Base-by-base conservation (phyloP, 1,140 invertebrate genomes). In the Microvelia longipes region DNA sequence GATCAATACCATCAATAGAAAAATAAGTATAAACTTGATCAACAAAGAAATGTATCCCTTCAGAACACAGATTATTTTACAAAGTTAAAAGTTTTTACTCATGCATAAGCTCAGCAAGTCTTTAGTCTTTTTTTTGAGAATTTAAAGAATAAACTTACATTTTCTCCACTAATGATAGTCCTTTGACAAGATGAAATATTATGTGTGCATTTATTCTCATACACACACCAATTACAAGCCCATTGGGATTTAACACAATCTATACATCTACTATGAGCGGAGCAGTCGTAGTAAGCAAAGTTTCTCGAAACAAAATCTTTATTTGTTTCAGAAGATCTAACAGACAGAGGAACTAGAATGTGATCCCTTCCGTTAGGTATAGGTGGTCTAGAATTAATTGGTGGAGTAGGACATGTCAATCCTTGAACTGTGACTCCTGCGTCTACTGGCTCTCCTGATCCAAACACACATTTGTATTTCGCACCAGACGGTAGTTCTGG, bases 221-320 rank as follows among this genome's bases (percentile, higher is more conserved):
- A 94, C 67, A 97, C 90, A 80, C 96, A 98, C 96, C 96, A 96
- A 76, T 92, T 94, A 76, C 93, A 96, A 1, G 88, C 87, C 93
- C 93, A 96, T 73, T 90, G 87, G 68, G 91, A 91, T 75, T 86
- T 87, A 2, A 95, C 91, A 79, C 93, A 96, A 35, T 89, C 86
- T 63, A 87, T 85, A 78, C 93, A 96, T 74, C 90, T 92, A 14
- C 83, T 87, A 78, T 98, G 94, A 70, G 88, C 86, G 5, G 88
- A 88, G 78, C 96, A 98, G 80, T 98, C 93, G 79, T 93, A 98
- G 78, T 93, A 97, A 15, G 92, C 92, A 80, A 98, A 97, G 78
- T 90, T 90, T 67, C 90, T 83, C 1, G 91, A 93, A 1, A 97
- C 94, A 83, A 98, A 96, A 79, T 97, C 94, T 77, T 94, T 94